phyloP scores from a whole-genome alignment of 2,113 vertebrate species.

The Pelodiscus sinensis region DNA sequence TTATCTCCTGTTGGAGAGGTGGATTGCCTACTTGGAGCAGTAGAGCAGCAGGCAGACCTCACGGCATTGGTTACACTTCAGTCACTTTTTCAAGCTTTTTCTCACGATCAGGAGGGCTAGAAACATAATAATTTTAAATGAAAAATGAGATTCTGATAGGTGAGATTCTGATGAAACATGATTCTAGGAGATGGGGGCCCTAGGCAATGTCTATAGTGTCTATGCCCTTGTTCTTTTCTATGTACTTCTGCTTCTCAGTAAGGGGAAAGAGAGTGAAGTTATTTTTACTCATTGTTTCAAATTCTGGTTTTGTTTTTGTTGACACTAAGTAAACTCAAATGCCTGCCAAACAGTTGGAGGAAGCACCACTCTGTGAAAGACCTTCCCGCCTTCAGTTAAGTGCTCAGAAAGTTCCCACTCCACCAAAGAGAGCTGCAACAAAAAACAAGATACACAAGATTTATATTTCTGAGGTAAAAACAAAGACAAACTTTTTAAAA shows the following conservation, averaged over 20 bases:
- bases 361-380: neutral
- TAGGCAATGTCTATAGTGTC: neutral
- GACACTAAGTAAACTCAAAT: neutral
- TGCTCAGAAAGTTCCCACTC: neutral
- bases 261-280: neutral
- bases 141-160: neutral
- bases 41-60: neutral
- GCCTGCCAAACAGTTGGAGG: neutral
- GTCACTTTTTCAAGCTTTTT: neutral
- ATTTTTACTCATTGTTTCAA: neutral
- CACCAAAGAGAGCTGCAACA: neutral
- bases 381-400: neutral
- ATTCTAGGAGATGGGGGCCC: neutral
- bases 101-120: neutral
- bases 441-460: neutral
- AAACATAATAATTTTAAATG: neutral
- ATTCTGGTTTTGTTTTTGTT: neutral
- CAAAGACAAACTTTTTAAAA: neutral
- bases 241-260: neutral
- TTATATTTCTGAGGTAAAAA: neutral
- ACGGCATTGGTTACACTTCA: neutral
- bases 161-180: neutral
- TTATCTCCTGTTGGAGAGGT: neutral
- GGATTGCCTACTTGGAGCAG: neutral
- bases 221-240: neutral